Evolutionary conservation across 2,797 vertebrate species (phyloP).

Genomic region (Decapterus maruadsi): DNA sequence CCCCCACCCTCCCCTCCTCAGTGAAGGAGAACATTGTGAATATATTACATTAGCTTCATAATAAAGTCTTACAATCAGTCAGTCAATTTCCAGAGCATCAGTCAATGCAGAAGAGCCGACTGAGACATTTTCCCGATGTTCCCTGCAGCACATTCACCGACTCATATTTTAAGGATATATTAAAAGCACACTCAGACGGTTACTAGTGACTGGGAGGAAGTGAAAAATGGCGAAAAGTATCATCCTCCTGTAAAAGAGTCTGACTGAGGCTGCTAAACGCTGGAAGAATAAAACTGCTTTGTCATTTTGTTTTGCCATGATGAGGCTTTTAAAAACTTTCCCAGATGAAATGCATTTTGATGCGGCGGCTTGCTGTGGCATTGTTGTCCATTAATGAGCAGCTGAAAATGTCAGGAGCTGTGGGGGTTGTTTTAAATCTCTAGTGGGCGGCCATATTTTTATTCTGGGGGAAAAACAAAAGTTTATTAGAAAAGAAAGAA

Average conservation of each 20-base stretch:
- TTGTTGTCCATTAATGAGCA: slow-evolving; percentile 19
- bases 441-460: slow-evolving; percentile 15
- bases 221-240: background rate
- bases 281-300: background rate
- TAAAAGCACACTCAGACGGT: slow-evolving; percentile 6
- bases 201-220: background rate
- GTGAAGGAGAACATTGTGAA: slow-evolving; percentile 27
- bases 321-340: background rate
- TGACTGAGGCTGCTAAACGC: background rate
- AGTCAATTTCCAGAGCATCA: slow-evolving; percentile 26
- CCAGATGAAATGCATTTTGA: background rate
- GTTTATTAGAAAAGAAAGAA: background rate
- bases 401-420: slow-evolving; percentile 30
- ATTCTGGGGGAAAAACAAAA: background rate
- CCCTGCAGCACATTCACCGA: slow-evolving; percentile 6
- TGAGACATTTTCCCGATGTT: background rate
- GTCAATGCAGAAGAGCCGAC: slow-evolving; percentile 1
- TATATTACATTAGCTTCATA: slow-evolving; percentile 29
- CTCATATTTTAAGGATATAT: slow-evolving; percentile 3
- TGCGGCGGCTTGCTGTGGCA: background rate
- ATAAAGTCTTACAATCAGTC: slow-evolving; percentile 34
- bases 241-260: background rate
- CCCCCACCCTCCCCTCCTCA: background rate
- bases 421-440: slow-evolving; percentile 15
- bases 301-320: slow-evolving; percentile 19